Evolutionary conservation across 2,113 vertebrate genomes (phyloP).

Genomic region (Hoplias malabaricus): DNA sequence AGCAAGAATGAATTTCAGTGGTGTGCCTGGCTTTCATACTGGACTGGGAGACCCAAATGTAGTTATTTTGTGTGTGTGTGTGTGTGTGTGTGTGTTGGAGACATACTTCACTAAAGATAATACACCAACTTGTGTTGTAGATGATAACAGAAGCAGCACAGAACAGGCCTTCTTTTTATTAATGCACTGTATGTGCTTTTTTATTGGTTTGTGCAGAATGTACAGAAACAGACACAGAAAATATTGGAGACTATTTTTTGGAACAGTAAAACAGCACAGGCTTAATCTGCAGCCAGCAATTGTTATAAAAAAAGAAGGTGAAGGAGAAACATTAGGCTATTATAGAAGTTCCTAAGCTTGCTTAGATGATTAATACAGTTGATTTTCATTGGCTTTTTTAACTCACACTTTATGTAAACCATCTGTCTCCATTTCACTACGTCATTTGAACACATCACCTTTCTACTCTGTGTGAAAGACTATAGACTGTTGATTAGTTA

Average conservation of each 20-base stretch:
- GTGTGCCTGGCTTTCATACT: background rate
- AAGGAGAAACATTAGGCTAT: too few species aligned
- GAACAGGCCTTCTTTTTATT: background rate
- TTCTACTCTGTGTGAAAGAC: too few species aligned
- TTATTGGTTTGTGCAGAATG: background rate
- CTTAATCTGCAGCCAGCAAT: background rate
- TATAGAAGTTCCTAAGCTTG: background rate
- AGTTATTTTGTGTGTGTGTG: background rate
- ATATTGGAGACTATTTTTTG: too few species aligned
- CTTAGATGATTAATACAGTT: too few species aligned
- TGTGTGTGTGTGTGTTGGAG: too few species aligned
- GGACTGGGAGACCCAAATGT: background rate
- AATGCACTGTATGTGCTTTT: background rate
- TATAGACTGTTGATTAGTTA: too few species aligned
- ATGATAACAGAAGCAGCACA: background rate
- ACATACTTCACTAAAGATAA: background rate
- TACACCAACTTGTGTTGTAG: background rate
- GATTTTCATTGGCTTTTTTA: background rate
- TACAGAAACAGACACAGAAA: background rate
- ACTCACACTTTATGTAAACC: too few species aligned
- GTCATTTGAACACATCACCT: too few species aligned
- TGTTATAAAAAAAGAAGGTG: background rate
- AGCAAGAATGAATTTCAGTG: conserved; percentile 11
- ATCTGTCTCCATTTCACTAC: too few species aligned
- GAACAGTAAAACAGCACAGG: background rate